Percentiles rank a stretch among this genome's conserved stretches.
Conservation (phyloP, 1,140 invertebrate genomes). For the Paraescarpia echinospica region DNA sequence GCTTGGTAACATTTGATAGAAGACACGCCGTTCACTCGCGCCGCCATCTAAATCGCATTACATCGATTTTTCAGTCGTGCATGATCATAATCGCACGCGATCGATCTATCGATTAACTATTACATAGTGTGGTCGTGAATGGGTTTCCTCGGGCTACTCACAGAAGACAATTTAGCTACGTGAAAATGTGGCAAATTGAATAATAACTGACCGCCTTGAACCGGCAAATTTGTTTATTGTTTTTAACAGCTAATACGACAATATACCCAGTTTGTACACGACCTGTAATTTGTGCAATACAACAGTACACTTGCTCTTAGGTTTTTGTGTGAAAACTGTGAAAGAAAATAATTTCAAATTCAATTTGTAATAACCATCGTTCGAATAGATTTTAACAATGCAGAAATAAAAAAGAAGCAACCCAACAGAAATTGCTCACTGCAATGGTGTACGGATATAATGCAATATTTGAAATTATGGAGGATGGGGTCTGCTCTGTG, state of each 20-base stretch:
- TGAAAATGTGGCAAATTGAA: neutral
- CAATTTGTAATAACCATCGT: neutral
- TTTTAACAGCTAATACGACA: neutral
- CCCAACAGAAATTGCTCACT: neutral
- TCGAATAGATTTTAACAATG: neutral
- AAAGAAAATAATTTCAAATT: too few species aligned
- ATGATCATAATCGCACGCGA: neutral
- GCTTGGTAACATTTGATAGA: conserved; percentile 1
- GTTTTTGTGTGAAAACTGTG: too few species aligned
- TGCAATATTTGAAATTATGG: neutral
- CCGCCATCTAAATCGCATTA: neutral
- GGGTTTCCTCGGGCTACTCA: neutral
- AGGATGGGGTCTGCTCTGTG: neutral
- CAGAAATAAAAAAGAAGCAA: neutral
- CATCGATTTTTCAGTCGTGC: neutral
- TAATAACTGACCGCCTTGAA: neutral
- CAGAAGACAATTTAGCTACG: neutral
- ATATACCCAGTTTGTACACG: neutral
- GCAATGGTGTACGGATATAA: neutral
- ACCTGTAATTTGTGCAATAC: too few species aligned
- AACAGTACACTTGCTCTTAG: neutral
- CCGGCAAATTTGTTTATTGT: neutral
- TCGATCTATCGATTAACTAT: conserved; percentile 6
- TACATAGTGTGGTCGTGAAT: neutral
- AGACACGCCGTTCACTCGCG: neutral